Evolutionary conservation across 2,113 vertebrate species (phyloP).

Genomic region (Syngnathus typhle): DNA sequence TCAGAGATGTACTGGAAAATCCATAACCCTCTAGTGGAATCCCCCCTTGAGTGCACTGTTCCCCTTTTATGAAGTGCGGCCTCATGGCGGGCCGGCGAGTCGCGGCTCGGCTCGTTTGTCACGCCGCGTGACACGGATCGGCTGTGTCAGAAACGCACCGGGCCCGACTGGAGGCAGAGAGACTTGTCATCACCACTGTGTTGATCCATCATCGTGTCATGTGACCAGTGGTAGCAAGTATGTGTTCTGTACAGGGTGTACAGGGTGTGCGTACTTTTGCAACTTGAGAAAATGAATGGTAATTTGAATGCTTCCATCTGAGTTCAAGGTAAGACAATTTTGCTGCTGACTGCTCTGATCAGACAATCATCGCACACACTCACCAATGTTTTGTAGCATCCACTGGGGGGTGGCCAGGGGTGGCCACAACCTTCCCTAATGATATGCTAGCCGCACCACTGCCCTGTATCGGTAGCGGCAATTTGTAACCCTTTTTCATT

Average conservation of each 20-base stretch:
- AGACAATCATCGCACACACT: neutral
- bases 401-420: too few relatives aligned
- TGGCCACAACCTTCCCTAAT: neutral
- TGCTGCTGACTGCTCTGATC: neutral
- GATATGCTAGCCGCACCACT: too few relatives aligned
- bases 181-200: constrained; percentile 25
- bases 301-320: neutral
- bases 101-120: constrained; percentile 85
- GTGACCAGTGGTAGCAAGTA: constrained; percentile 37
- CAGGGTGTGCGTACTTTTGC: neutral
- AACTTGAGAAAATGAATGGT: neutral
- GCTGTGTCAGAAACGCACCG: constrained; percentile 88
- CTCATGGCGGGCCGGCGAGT: constrained; percentile 75
- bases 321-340: neutral
- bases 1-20: constrained; percentile 96
- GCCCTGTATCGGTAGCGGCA: too few relatives aligned
- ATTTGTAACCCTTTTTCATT: too few relatives aligned
- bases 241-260: neutral
- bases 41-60: constrained; percentile 85
- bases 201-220: constrained; percentile 81
- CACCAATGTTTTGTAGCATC: neutral
- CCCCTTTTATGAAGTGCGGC: constrained; percentile 89
- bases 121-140: constrained; percentile 85
- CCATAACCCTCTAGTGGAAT: constrained; percentile 90
- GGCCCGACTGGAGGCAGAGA: constrained; percentile 53